Evolutionary conservation across 2,113 vertebrate genomes (phyloP), one percentile per base, ranked within the genome.

Genomic region (human): DNA sequence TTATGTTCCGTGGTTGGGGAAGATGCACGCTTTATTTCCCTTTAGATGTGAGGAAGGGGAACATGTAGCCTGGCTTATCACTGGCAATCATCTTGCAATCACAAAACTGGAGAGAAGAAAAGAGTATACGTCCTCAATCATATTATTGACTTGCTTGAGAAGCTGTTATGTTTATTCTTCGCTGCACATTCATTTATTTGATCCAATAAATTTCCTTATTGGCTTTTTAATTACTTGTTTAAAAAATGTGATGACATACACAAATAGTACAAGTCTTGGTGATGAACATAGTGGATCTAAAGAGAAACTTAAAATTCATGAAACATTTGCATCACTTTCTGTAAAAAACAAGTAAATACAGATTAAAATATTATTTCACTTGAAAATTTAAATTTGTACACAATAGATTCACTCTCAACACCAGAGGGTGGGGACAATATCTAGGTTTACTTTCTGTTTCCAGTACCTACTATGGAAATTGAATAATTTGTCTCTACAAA

Each of bases 241-340:
- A 82, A 95, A 97, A 95, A 86, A 35, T 66, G 22, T 90, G 80
- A 64, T 93, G 43, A 76, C 14, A 66, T 45, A 25, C 14, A 30
- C 8, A 96, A 61, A 40, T 59, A 66, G 38, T 72, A n/a, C 8
- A 96, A 76, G 30, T 76, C n/a, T 68, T 61, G 20, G 22, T 94
- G 40, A 38, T 78, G 43, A 91, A 73, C 30, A 61, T 18, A 89
- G 55, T 89, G 3, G 8, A 38, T 76, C 57, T 82, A 80, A 94
- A 92, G 20, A 90, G 40, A 11, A 80, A 76, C 25, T 84, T 61
- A 87, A 90, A 86, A 90, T 93, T 45, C 18, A n/a, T 57, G 30
- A 8, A 89, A 73, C 11, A 43, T 90, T 80, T 76, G 73, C 18
- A 59, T 2, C 20, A 48, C 6, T 88, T 95, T 38, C 22, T 84